Base-by-base conservation (phyloP, 2,888 invertebrate species). In the Anaspis maculata region DNA sequence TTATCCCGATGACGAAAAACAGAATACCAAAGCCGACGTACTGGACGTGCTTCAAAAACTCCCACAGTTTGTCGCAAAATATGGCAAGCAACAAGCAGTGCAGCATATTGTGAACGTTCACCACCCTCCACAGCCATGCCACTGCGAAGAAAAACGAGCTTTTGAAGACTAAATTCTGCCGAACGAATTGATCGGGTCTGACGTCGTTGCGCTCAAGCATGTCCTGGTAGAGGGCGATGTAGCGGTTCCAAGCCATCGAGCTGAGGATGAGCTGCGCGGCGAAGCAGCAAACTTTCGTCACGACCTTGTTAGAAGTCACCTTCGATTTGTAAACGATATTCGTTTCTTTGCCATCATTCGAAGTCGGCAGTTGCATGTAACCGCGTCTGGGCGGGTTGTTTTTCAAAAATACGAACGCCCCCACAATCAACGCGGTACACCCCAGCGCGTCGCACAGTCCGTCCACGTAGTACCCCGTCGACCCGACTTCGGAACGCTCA, bases 201-300 rank as follows among this genome's bases (percentile, higher is more conserved):
- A 69, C 69, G 44, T 69, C 65, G 34, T 73, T 73, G 15, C 75
- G 73, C 54, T 88, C 87, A 16, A 89, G 58, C 52, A 86, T 64
- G 48, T 83, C 77, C 49, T 87, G 85, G 55, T 86, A 89, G 3
- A 82, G 63, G 27, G 80, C 80, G 48, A 89, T 85, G 51, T 86
- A 87, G 15, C 86, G 74, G 66, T 89, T 88, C 89, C 89, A 89
- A 5, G 81, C 79, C 32, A 81, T 67, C 0, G 86, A 86, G 34
- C 83, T 82, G 0, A 86, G 60, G 28, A 84, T 56, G 57, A 88
- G 70, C 57, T 84, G 86, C 1, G 79, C 77, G 3, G 77, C 72
- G 48, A 83, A 78, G 45, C 80, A 68, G 10, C 76, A 64, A 13
- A 84, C 61, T 34, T 79, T 79, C 46, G 75, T 74, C 1, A 73